Base-by-base conservation (phyloP, 2,888 invertebrate species). In the Harpalus rufipes region DNA sequence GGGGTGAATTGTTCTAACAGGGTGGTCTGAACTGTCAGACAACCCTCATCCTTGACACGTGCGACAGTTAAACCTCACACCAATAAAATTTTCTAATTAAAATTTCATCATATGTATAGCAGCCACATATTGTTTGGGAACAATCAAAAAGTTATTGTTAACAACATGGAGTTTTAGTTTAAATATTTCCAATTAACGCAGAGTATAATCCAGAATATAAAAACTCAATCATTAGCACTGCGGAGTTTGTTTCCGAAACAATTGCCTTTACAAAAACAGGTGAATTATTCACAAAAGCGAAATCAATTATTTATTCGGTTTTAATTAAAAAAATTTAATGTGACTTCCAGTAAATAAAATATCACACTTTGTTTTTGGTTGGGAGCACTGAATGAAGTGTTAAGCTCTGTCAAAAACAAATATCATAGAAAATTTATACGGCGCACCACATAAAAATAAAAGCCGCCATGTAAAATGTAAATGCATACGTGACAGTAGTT, bases 391-490 rank as follows among this genome's bases (percentile, higher is more conserved):
- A 44, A 44, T 74, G 72, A 74, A 74, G 72, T 44, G 72, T 74
- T 41, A 44, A 74, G 18, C 12, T 74, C 7, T 44, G 72, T 74
- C 72, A 44, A 74, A 44, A 74, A 74, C 72, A 74, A 74, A 74
- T 44, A 74, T 44, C 72, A 74, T 74, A 74, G 41, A 74, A 74
- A 74, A 74, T 74, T 74, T 74, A 74, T 74, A 74, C 44, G 14
- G 44, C 8, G 41, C 44, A 18, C 72, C 72, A 74, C 72, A 44
- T 74, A 74, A 74, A 74, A 74, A 74, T 74, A 44, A 74, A 74
- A 74, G 72, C 72, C 44, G 44, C 72, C 72, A 44, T 74, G 72
- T 74, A 44, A 74, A 74, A 74, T 74, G 72, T 74, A 74, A 74
- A 74, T 74, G 72, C 14, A 16, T 16, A 44, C 18, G 59, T 58